Evolutionary conservation across 2,113 vertebrate genomes (phyloP), one percentile per base, ranked within the genome.

Genomic region (Eulemur rufifrons): DNA sequence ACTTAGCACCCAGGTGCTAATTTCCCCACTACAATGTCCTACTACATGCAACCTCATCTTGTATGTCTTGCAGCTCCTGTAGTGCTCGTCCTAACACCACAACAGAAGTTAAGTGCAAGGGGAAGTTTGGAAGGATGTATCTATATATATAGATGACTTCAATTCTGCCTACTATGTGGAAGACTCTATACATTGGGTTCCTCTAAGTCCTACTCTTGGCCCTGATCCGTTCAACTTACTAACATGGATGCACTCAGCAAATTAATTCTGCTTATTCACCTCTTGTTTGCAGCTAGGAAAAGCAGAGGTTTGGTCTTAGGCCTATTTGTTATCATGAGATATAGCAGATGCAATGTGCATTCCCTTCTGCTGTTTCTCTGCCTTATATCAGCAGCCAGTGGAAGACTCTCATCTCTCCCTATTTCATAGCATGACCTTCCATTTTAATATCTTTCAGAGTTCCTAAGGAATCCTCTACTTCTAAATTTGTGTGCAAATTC

Each of bases 41-140:
- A 17, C 64, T 4, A 2, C 3, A 0, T 8, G 17, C 9, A 42
- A 7, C 68, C 3, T 3, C 1, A 3, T 12, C 11, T 25, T 7
- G 0, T 34, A 14, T 25, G 23, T 73, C 45, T 25, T 13, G 25
- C 8, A 14, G 14, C 32, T 32, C 25, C 12, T 39, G 3, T 6
- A 29, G 37, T 5, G 2, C 27, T 37, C 59, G 73, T 5, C 52
- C 42, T 50, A 23, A n/a, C 1, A 12, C 17, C 29, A 23, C 15
- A n/a, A 20, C 32, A 12, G 88, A 86, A 27, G 13, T 27, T 9
- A 12, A 42, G 17, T 0, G 13, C 34, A 25, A 0, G 47, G 42
- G 20, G 11, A 11, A 1, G 50, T 45, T 42, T 9, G 68, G 52
- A 52, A 34, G 37, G 6, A 50, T 13, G 15, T 2, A 6, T 6